Base-by-base conservation (phyloP, 2,797 vertebrate genomes). In the Schizothorax lantsangensis region DNA sequence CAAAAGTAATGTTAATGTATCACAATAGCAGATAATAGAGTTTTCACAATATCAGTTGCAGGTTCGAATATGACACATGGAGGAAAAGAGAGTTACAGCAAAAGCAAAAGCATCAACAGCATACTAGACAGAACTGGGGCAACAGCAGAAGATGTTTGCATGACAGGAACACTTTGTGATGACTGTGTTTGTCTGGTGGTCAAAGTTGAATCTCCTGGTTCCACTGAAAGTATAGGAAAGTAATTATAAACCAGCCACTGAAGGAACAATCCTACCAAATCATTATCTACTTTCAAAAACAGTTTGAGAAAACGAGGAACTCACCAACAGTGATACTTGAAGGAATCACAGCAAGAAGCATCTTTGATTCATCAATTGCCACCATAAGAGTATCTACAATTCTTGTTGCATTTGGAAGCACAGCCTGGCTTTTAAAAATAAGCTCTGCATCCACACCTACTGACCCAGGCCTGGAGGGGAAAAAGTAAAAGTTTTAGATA, bases 361-460 rank as follows among this genome's bases (percentile, higher is more conserved):
- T 40, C 4, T 21, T 62, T 66, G 5, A 49, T 19, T 66, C 43
- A 68, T 0, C 21, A 6, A 81, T 1, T 47, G n/a, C 43, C 21
- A 9, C 45, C 0, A 1, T 26, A 6, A 81, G 9, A 68, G 3
- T 10, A 5, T 49, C 0, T 47, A 9, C 26, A 10, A 68, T 45
- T 15, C 17, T 47, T 81, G 43, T 47, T 49, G 30, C 40, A 21
- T 36, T 81, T 49, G 79, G 79, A 36, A 81, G 59, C 62, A 68
- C 43, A 33, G 15, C 47, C 17, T 23, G 8, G 30, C 33, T 81
- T 68, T 66, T 45, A 68, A 81, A 81, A 66, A 81, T 68, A 17
- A 81, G n/a, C 26, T 81, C 49, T 45, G 4, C 23, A 52, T 68
- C 40, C 79, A 81, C 62, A 33, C 79, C 79, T 6, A 81, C 79